Evolutionary conservation across 2,888 invertebrate species (phyloP).

Genomic region (Hetaerina titia): DNA sequence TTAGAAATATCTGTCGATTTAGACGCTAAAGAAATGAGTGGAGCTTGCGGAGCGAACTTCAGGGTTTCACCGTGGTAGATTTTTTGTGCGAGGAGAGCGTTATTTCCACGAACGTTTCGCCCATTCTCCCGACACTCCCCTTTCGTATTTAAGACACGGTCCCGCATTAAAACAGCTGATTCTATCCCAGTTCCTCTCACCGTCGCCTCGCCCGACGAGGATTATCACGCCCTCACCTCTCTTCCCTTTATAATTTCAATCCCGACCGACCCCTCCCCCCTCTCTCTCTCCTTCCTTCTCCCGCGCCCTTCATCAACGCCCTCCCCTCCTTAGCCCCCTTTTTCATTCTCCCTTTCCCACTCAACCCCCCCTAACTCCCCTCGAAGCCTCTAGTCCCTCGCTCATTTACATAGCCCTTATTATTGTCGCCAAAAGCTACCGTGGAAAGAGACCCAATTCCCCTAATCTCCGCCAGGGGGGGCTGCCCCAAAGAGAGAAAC

Average conservation of each 20-base stretch:
- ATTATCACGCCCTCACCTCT: not conserved
- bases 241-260: slow-evolving; percentile 13
- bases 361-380: not conserved
- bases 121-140: not conserved
- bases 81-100: too few species aligned
- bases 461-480: slow-evolving; percentile 38
- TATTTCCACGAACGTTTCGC: too few species aligned
- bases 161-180: not conserved
- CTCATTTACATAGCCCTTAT: slow-evolving; percentile 62
- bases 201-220: not conserved
- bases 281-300: not conserved
- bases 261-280: not conserved
- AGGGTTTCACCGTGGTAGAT: too few species aligned
- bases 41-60: too few species aligned
- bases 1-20: too few species aligned
- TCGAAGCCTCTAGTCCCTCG: not conserved
- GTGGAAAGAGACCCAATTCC: slow-evolving; percentile 48
- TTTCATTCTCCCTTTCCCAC: not conserved
- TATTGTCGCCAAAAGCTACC: slow-evolving; percentile 57
- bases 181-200: not conserved
- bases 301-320: too few species aligned
- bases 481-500: not conserved
- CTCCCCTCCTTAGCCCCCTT: too few species aligned
- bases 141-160: not conserved
- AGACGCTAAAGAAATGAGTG: too few species aligned